Evolutionary conservation across 2,888 invertebrate species (phyloP), one percentile per base, ranked within the genome.

Genomic region (Penaeus monodon): DNA sequence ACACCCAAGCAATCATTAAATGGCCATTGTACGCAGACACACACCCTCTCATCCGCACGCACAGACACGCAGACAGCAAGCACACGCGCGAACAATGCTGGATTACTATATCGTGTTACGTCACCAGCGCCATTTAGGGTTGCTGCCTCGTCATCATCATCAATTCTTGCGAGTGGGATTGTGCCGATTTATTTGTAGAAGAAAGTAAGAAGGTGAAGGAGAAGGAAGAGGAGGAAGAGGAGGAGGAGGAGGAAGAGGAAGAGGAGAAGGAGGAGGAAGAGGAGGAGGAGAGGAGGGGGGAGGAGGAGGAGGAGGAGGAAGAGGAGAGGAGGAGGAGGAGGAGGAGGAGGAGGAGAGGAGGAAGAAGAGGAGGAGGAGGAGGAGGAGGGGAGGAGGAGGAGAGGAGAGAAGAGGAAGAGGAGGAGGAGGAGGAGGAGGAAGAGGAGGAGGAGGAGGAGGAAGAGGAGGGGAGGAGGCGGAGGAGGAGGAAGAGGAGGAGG

Each of bases 261-360:
- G 70, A 3, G 2, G n/a, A 4, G 20, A 12, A 2, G 3, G n/a
- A 0, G 29, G 3, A 1, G 29, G 29, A 0, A 3, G 3, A 7
- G 29, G n/a, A 0, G 17, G 14, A 2, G 24, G 1, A 0, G 70
- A 10, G 17, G 70, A 24, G 14, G 70, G 70, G 17, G 3, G 3
- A 20, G 70, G 29, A 3, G 3, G n/a, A 68, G 29, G 20, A 20
- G 29, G 1, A 3, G 29, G 12, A 3, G 12, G 70, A 0, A 3
- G 29, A 4, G 29, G 17, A 22, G 17, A 3, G 3, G 20, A 1
- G 3, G n/a, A 3, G 3, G 70, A 3, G 3, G 17, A 2, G 3
- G 70, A 3, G 3, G n/a, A 17, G 12, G 29, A 1, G 1, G n/a
- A 17, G 3, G 20, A n/a, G 3, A 3, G 1, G 3, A 17, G 70